Evolutionary conservation across 2,797 vertebrate species (phyloP).

Genomic region (Euthynnus affinis): DNA sequence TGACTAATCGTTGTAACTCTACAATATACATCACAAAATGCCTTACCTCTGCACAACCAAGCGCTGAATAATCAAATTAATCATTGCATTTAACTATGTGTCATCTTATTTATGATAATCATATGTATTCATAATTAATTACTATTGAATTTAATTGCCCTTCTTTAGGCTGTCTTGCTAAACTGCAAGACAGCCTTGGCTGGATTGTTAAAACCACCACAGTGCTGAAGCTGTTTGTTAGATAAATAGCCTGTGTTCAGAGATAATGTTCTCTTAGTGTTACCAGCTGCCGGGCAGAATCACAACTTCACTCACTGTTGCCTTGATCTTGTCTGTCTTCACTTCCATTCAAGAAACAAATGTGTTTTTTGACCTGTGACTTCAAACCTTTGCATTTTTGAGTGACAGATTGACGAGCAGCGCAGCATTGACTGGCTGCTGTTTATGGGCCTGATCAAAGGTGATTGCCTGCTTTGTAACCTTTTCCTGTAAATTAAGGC

Average conservation of each 20-base stretch:
- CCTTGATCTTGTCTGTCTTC: constrained; percentile 30
- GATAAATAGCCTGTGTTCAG: constrained; percentile 42
- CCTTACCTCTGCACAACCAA: too few relatives aligned
- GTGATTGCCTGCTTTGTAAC: constrained; percentile 79
- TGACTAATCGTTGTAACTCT: too few relatives aligned
- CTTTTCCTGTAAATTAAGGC: constrained; percentile 76
- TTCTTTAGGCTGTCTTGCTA: neutral
- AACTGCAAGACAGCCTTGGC: neutral
- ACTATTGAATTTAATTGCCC: neutral
- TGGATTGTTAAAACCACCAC: constrained; percentile 6
- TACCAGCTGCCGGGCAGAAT: constrained; percentile 35
- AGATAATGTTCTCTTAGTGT: constrained; percentile 44
- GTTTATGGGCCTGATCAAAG: constrained; percentile 79
- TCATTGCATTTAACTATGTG: neutral
- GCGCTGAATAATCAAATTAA: neutral
- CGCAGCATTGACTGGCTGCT: constrained; percentile 64
- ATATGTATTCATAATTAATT: neutral
- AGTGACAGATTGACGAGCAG: constrained; percentile 72
- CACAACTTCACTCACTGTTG: constrained; percentile 46
- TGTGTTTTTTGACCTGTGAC: constrained; percentile 63
- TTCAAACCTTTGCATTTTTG: constrained; percentile 60
- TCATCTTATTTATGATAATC: neutral
- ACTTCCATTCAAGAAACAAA: constrained; percentile 57
- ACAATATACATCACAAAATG: neutral
- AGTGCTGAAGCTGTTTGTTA: neutral